Evolutionary conservation across 2,113 vertebrate species (phyloP).

Genomic region (Hippoglossus stenolepis): DNA sequence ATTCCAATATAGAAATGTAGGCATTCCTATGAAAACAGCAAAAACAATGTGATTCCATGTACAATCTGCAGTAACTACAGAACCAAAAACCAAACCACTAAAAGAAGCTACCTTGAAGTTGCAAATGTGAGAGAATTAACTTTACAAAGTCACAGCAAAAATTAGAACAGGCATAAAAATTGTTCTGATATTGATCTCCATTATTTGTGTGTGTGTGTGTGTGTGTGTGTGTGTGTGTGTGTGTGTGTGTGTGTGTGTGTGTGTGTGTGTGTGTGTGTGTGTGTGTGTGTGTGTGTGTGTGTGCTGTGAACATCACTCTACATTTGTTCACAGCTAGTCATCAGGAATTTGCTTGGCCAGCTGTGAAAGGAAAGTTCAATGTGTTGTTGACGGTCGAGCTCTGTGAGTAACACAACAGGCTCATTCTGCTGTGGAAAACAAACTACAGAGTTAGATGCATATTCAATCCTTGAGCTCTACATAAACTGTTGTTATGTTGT

Average conservation of each 20-base stretch:
- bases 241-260: background rate
- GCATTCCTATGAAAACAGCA: too few relatives aligned
- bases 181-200: background rate
- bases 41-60: too few relatives aligned
- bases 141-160: too few relatives aligned
- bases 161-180: too few relatives aligned
- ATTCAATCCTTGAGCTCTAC: background rate
- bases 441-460: background rate
- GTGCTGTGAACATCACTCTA: slow-evolving; percentile 10
- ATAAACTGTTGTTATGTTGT: too few relatives aligned
- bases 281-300: background rate
- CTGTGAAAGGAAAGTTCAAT: slow-evolving; percentile 33
- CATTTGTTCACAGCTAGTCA: slow-evolving; percentile 33
- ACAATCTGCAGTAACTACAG: too few relatives aligned
- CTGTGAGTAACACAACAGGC: slow-evolving; percentile 16
- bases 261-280: background rate
- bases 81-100: too few relatives aligned
- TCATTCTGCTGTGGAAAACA: background rate
- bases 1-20: too few relatives aligned
- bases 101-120: too few relatives aligned
- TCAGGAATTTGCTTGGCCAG: slow-evolving; percentile 36
- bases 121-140: too few relatives aligned
- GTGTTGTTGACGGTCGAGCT: slow-evolving; percentile 28
- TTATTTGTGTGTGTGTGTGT: background rate
- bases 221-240: background rate